Evolutionary conservation across 1,140 invertebrate species (phyloP), one percentile per base, ranked within the genome.

Genomic region (Caenorhabditis remanei): DNA sequence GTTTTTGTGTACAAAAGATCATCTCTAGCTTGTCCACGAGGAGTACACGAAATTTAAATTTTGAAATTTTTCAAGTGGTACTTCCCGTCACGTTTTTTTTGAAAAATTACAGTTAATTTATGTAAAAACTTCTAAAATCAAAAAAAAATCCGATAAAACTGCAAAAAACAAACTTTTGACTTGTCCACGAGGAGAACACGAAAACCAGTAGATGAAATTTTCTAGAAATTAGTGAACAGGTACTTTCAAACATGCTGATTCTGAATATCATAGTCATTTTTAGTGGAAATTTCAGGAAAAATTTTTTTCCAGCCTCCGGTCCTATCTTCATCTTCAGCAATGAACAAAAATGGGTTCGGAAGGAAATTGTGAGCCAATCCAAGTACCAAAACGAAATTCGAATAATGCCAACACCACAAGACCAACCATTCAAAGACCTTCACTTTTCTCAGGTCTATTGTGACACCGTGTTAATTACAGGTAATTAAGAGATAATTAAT

Each of bases 371-470:
- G 4, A 46, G 7, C 11, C 11, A 46, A 43, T 43, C 41, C 4
- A 4, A 2, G 7, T 9, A 19, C 8, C 14, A n/a, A 71, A 43
- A 43, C 1, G 65, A 71, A 1, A 71, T 71, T 3, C 40, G 41
- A 46, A 46, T 71, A 2, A 43, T 71, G 41, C 40, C 40, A 46
- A 71, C 65, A 6, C 65, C 65, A 43, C 13, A 71, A 16, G 41
- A 71, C 19, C 13, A 14, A 19, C 40, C 65, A 4, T 43, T 71
- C 24, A 46, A 71, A 19, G 65, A 71, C 19, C 14, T 71, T 4
- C 46, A 71, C 46, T 71, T 71, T 46, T 71, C 65, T 1, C 65
- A 71, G 8, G 16, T 43, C 8, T 71, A 43, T n/a, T 71, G 65
- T 71, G 41, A 71, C 46, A 19, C 65, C 4, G 65, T 71, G 0